phyloP scores from a whole-genome alignment of 2,888 invertebrate genomes.

The Aradus depressus region DNA sequence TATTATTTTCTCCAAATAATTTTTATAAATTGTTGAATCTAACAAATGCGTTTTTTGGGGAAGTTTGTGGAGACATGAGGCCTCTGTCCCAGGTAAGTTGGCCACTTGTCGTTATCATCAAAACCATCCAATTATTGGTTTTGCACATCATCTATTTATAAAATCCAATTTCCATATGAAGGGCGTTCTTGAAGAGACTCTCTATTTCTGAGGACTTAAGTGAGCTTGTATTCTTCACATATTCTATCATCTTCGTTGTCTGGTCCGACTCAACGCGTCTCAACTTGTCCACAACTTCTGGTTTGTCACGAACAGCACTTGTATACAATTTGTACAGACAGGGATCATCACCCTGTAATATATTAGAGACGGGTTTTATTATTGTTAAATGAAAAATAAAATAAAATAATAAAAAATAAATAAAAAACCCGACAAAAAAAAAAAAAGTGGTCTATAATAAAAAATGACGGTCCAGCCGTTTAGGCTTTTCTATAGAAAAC shows the following conservation, averaged over 20 bases:
- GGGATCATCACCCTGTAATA: background rate
- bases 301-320: conserved; percentile 15
- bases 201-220: conserved; percentile 27
- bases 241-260: conserved; percentile 28
- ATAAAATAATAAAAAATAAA: no score
- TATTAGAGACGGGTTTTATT: background rate
- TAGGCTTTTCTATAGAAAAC: no score
- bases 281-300: conserved; percentile 20
- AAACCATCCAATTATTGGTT: no score
- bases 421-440: no score
- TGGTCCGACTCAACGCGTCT: conserved; percentile 29
- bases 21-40: no score
- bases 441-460: no score
- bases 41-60: no score
- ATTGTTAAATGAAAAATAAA: no score
- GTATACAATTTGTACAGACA: conserved; percentile 22
- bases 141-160: conserved; percentile 31
- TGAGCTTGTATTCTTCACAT: conserved; percentile 26
- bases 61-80: no score
- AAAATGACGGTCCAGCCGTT: background rate
- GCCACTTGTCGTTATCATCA: no score
- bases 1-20: no score
- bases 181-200: conserved; percentile 31
- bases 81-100: no score
- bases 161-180: conserved; percentile 32